Base-by-base conservation (phyloP, 2,113 vertebrate genomes). In the Neofelis nebulosa region DNA sequence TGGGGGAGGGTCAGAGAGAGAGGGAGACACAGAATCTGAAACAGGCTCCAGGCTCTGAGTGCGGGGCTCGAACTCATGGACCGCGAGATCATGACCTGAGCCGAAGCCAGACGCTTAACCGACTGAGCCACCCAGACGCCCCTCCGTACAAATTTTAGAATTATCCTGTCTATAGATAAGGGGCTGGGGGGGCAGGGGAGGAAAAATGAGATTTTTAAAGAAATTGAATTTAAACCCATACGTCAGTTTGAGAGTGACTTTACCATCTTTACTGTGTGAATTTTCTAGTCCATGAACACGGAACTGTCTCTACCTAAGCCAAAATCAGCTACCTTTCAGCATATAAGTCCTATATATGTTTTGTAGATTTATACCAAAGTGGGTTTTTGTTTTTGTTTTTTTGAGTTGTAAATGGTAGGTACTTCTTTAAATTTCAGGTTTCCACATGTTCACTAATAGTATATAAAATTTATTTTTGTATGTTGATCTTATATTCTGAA, bases 301-400 rank as follows among this genome's bases (percentile, higher is more conserved):
- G 23, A 84, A 57, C 21, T 57, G 45, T 92, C 23, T 69, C 27
- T 74, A 9, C 23, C 19, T 36, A 71, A 41, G 27, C 55, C 36
- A 65, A 69, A 57, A 31, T 61, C n/a, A 74, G 9, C 38, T 71
- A 33, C n/a, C 83, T 92, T 93, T 85, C 63, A n/a, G n/a, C 9
- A 10, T 80, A 71, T 4, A 80, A 84, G 2, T 45, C 14, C 19
- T 73, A 0, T 36, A 15, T 78, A 6, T 82, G 11, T 87, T 93
- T 63, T 69, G 10, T 55, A 87, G 38, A 63, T 63, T 83, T 83
- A 76, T 41, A 82, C 48, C 14, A 71, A 33, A 68, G 15, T 63
- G 41, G 41, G 25, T 48, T 97, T 97, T 97, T 80, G 41, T 16
- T 36, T 52, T 88, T 96, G 88, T 73, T 96, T 97, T 52, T 21